Percentiles rank a stretch among this genome's conserved stretches.
phyloP scores from a whole-genome alignment of 2,888 invertebrate species.

The Hypsopygia costalis region DNA sequence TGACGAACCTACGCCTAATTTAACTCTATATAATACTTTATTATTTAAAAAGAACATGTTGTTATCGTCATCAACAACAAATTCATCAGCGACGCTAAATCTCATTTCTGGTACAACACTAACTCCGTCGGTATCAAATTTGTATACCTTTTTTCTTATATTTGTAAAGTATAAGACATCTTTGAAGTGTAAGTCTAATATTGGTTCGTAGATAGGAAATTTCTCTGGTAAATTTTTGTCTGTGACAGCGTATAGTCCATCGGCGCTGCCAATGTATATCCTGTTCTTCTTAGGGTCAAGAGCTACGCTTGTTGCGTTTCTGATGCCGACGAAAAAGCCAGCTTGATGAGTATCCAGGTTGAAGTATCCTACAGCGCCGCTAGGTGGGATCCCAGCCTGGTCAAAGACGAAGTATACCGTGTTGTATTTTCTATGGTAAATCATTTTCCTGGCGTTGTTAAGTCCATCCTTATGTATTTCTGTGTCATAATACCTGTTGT shows the following conservation, averaged over 20 bases:
- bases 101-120: slow-evolving; percentile 41
- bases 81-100: slow-evolving; percentile 40
- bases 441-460: slow-evolving; percentile 48
- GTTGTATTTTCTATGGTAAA: slow-evolving; percentile 50
- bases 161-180: slow-evolving; percentile 53
- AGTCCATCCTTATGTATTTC: slow-evolving; percentile 60
- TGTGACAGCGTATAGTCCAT: slow-evolving; percentile 53
- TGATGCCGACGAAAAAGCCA: slow-evolving; percentile 48
- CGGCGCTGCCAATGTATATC: slow-evolving; percentile 54
- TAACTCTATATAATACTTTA: slow-evolving; percentile 45
- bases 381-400: slow-evolving; percentile 34
- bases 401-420: slow-evolving; percentile 60
- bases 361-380: slow-evolving; percentile 40
- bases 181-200: slow-evolving; percentile 49
- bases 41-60: slow-evolving; percentile 54
- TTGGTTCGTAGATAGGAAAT: slow-evolving; percentile 50
- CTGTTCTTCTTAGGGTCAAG: slow-evolving; percentile 50
- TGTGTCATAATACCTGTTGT: slow-evolving; percentile 49
- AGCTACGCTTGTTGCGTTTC: slow-evolving; percentile 58
- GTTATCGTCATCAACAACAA: slow-evolving; percentile 55
- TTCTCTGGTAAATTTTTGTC: slow-evolving; percentile 45
- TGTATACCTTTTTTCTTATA: slow-evolving; percentile 41
- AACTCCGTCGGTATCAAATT: slow-evolving; percentile 49
- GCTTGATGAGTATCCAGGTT: slow-evolving; percentile 38
- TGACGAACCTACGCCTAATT: slow-evolving; percentile 41